These are phyloP conservation scores for Contarinia nasturtii DNA, from an alignment of 1,140 invertebrate genomes.

Conservation along the genomic window DNA sequence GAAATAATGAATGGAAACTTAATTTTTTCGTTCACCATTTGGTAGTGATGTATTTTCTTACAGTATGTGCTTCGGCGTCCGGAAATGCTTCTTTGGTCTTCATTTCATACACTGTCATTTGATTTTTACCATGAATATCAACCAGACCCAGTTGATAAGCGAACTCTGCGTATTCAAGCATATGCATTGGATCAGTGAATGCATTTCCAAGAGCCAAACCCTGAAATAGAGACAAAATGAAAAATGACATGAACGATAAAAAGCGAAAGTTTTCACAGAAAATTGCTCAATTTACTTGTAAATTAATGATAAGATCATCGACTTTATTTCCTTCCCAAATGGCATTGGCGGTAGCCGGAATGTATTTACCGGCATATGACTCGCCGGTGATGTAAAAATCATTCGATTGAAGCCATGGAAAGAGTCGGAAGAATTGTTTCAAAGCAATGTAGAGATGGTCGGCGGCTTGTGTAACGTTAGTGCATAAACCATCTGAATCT, in stretches of 20 bases:
- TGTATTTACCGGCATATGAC: constrained; percentile 73
- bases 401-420: constrained; percentile 39
- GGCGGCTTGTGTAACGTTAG: constrained; percentile 44
- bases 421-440: constrained; percentile 52
- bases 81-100: not conserved
- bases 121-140: constrained; percentile 25
- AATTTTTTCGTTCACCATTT: too few relatives aligned
- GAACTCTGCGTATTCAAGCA: constrained; percentile 41
- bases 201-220: constrained; percentile 45
- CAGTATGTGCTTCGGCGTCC: not conserved
- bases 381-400: constrained; percentile 69
- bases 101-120: constrained; percentile 8
- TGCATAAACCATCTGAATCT: constrained; percentile 38
- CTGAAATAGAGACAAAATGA: constrained; percentile 43
- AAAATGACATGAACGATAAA: constrained; percentile 58
- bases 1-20: not conserved
- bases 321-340: constrained; percentile 42
- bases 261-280: too few relatives aligned
- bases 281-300: constrained; percentile 52
- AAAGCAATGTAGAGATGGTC: constrained; percentile 42
- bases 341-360: constrained; percentile 52
- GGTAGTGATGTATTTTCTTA: too few relatives aligned
- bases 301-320: constrained; percentile 41
- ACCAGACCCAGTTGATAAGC: constrained; percentile 42
- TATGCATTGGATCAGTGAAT: constrained; percentile 39